phyloP scores from a whole-genome alignment of 2,113 vertebrate genomes.

The Syngnathoides biaculeatus region DNA sequence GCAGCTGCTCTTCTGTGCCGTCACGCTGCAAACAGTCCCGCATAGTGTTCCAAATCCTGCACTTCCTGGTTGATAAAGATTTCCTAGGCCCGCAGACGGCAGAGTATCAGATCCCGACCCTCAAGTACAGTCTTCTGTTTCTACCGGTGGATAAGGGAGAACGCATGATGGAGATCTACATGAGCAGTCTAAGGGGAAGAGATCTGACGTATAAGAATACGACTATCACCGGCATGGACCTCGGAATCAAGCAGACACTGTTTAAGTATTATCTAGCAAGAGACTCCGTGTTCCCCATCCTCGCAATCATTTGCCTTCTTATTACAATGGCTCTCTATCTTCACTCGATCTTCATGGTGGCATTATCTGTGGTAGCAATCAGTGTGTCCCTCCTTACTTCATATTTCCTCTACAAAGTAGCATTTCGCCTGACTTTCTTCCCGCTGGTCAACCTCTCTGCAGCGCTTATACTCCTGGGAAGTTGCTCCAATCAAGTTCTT shows the following conservation, averaged over 20 bases:
- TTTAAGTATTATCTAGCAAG: constrained; percentile 88
- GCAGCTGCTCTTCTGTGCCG: constrained; percentile 84
- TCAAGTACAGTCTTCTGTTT: constrained; percentile 93
- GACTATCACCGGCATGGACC: constrained; percentile 90
- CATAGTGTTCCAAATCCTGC: constrained; percentile 87
- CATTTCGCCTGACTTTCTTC: constrained; percentile 88
- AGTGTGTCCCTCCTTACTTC: constrained; percentile 84
- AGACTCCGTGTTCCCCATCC: constrained; percentile 86
- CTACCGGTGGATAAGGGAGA: constrained; percentile 85
- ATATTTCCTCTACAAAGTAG: constrained; percentile 93
- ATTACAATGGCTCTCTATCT: constrained; percentile 86
- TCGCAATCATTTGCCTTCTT: constrained; percentile 83
- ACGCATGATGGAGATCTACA: constrained; percentile 88
- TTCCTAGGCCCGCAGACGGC: constrained; percentile 92
- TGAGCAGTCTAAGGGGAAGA: constrained; percentile 80
- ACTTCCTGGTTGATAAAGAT: constrained; percentile 92
- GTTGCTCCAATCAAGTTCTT: constrained; percentile 88
- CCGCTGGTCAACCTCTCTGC: constrained; percentile 87
- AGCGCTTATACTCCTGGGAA: constrained; percentile 83
- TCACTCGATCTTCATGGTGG: constrained; percentile 85
- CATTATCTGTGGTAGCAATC: constrained; percentile 80
- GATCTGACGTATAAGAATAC: constrained; percentile 87
- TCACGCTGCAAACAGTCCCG: constrained; percentile 82
- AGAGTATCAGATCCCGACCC: constrained; percentile 92
- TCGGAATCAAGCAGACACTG: constrained; percentile 90